These are phyloP conservation scores for Oryzias dopingdopingensis DNA, from an alignment of 2,797 vertebrate species.

Conservation along the genomic window DNA sequence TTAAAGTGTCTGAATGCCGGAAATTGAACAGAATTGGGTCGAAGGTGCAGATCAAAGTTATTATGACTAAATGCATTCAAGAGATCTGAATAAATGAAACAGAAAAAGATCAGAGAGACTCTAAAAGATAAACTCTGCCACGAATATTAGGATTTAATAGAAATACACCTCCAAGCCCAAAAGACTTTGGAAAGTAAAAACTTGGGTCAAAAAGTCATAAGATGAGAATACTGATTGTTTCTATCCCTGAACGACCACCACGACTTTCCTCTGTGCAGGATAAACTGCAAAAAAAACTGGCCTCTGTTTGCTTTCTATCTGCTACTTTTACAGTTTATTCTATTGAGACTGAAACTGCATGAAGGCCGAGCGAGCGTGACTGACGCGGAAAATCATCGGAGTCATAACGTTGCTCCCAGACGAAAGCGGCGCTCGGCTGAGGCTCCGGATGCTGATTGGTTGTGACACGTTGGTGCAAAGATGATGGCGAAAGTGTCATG, in stretches of 20 bases:
- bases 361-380: slow-evolving; percentile 17
- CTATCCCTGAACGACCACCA: no score
- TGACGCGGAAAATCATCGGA: slow-evolving; percentile 23
- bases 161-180: no score
- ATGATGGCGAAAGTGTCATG: slow-evolving; percentile 57
- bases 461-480: slow-evolving; percentile 43
- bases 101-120: no score
- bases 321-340: not conserved
- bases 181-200: not conserved
- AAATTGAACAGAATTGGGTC: no score
- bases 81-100: no score
- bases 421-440: slow-evolving; percentile 26
- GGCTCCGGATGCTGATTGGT: slow-evolving; percentile 34
- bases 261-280: no score
- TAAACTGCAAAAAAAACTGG: no score
- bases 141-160: no score
- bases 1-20: no score
- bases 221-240: slow-evolving; percentile 26
- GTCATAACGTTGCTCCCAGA: slow-evolving; percentile 20
- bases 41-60: no score
- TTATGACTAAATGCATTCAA: no score
- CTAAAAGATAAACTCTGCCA: no score
- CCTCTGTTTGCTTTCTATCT: not conserved
- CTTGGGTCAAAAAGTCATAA: slow-evolving; percentile 30
- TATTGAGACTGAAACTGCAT: not conserved